Evolutionary conservation across 2,113 vertebrate species (phyloP).

Genomic region (Rhinoderma darwinii): DNA sequence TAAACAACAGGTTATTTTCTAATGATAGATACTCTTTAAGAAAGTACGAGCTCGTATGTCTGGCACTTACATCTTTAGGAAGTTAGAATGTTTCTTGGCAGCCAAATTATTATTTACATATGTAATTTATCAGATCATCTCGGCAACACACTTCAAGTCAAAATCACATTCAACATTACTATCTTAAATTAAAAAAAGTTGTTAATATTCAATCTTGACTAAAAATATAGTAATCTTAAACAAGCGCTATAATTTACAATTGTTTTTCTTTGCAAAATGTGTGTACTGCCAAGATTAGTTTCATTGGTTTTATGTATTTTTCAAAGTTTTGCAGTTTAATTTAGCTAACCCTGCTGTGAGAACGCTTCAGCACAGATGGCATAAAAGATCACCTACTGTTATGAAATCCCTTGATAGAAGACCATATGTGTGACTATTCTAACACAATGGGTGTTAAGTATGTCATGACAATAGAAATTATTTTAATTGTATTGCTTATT

Average conservation of each 20-base stretch:
- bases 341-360: slow-evolving; percentile 57
- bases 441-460: slow-evolving; percentile 58
- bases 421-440: slow-evolving; percentile 55
- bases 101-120: no score
- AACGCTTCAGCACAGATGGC: slow-evolving; percentile 55
- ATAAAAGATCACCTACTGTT: slow-evolving; percentile 60
- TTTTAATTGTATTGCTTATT: slow-evolving; percentile 59
- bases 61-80: no score
- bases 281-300: slow-evolving; percentile 43
- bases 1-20: no score
- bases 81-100: no score
- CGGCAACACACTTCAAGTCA: not conserved
- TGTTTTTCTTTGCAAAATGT: slow-evolving; percentile 49
- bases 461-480: slow-evolving; percentile 56
- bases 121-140: not conserved
- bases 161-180: not conserved
- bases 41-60: no score
- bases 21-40: no score
- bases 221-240: slow-evolving; percentile 1
- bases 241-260: slow-evolving; percentile 26
- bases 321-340: slow-evolving; percentile 53
- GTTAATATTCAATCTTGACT: not conserved
- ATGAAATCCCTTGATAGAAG: slow-evolving; percentile 56
- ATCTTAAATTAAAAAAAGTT: not conserved
- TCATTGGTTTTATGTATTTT: slow-evolving; percentile 53